Percentiles rank a stretch among this genome's conserved stretches.
Evolutionary conservation across 2,888 invertebrate genomes (phyloP).

Genomic region (Autographa gamma): DNA sequence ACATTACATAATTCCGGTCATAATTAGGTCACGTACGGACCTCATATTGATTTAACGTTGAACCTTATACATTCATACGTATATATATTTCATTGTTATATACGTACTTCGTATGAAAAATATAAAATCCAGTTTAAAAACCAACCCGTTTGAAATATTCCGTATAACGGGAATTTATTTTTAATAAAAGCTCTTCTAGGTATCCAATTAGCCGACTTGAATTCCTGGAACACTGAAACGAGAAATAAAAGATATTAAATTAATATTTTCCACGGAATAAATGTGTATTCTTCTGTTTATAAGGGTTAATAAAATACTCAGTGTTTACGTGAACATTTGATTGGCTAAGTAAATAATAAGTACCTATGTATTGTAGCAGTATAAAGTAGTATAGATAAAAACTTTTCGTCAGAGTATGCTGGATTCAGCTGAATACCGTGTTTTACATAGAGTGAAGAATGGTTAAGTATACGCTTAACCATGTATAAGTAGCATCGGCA

Average conservation of each 20-base stretch:
- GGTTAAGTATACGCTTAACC: no score
- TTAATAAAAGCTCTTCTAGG: constrained; percentile 6
- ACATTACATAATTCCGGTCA: constrained; percentile 25
- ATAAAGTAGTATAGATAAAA: no score
- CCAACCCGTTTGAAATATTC: neutral
- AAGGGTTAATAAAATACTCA: neutral
- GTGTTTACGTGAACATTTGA: neutral
- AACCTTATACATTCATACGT: constrained; percentile 26
- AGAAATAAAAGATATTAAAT: neutral
- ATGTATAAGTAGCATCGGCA: no score
- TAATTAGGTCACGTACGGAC: constrained; percentile 21
- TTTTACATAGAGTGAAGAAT: no score
- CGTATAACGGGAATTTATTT: neutral
- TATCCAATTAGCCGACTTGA: neutral
- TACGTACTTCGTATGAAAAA: neutral
- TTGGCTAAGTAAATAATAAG: neutral
- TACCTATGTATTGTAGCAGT: no score
- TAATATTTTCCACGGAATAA: constrained; percentile 5
- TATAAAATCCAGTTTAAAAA: constrained; percentile 26
- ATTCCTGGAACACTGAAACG: constrained; percentile 15
- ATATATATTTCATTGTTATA: neutral
- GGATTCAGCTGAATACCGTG: no score
- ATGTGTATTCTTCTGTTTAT: constrained; percentile 4
- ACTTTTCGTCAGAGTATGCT: no score
- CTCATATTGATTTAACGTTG: constrained; percentile 35